Percentiles rank a stretch among this genome's conserved stretches.
Evolutionary conservation across 2,888 invertebrate genomes (phyloP).

Genomic region (Ochropleura plecta): DNA sequence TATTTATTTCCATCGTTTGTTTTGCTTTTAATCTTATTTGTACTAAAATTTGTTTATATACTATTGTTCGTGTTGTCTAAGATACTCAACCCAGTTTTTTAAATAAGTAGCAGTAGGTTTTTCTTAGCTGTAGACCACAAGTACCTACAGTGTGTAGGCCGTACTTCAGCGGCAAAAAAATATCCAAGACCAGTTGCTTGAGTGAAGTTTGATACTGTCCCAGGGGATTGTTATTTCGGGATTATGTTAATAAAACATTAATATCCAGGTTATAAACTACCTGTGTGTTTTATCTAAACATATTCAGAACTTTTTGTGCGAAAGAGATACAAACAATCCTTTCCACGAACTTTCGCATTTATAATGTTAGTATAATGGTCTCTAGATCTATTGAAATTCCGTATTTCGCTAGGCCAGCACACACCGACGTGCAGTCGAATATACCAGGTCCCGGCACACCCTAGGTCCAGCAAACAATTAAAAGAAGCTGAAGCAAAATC

Average conservation of each 20-base stretch:
- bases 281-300: too few species aligned
- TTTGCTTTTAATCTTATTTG: slow-evolving; percentile 12
- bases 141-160: background rate
- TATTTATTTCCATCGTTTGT: slow-evolving; percentile 24
- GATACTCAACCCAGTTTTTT: slow-evolving; percentile 43
- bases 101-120: background rate
- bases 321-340: too few species aligned
- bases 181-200: too few species aligned
- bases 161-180: background rate
- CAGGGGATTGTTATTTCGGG: too few species aligned
- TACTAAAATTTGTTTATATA: background rate
- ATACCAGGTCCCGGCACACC: background rate
- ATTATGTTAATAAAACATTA: too few species aligned
- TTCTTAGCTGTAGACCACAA: background rate
- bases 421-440: background rate
- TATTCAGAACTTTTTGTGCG: too few species aligned
- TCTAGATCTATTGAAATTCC: background rate
- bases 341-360: too few species aligned
- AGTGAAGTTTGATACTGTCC: too few species aligned
- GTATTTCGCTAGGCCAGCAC: background rate
- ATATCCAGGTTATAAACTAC: too few species aligned
- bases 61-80: slow-evolving; percentile 9
- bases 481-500: background rate
- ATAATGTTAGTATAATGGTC: background rate
- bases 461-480: too few species aligned